Evolutionary conservation across 2,113 vertebrate genomes (phyloP), one percentile per base, ranked within the genome.

Genomic region (Halichoeres trimaculatus): DNA sequence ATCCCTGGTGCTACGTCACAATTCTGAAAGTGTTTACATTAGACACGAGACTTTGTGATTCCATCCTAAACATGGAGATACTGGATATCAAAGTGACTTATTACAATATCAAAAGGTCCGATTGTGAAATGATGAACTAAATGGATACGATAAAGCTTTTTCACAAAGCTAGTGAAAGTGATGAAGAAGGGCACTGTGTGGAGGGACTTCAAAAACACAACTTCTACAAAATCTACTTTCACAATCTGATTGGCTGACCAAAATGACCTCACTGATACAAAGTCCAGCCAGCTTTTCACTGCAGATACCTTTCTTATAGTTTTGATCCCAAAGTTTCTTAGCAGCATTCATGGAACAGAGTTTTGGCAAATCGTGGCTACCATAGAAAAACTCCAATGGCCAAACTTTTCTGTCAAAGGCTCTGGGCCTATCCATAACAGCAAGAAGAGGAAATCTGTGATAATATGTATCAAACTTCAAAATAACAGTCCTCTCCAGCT

Each of bases 301-400:
- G 50, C 61, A 19, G 51, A 65, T 59, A 64, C 52, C 74, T 65
- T 54, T 40, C 41, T 53, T 23, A 23, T 16, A 48, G 8, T 70
- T 60, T 19, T 58, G 50, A 70, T 67, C 77, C 45, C 26, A 45
- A 74, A 7, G 24, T 73, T 60, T 74, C 30, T 74, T 85, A 90
- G 90, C 89, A 91, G 90, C 88, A 84, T 70, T 84, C 23, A 59
- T 72, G 55, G 22, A 85, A 45, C 52, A 83, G 23, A 67, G 55
- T 57, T 88, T 85, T 85, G 74, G 80, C 62, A 60, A 75, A 73
- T n/a, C 22, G 70, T 51, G 38, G 74, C 79, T 51, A 76, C 74
- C 48, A 86, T 34, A 50, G 34, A 66, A 60, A 6, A 83, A 69
- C 41, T 41, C 50, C 17, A 76, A 70, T 48, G 51, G 43, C 47